Conservation (phyloP, 2,113 vertebrate species). For the Baryphthengus martii region DNA sequence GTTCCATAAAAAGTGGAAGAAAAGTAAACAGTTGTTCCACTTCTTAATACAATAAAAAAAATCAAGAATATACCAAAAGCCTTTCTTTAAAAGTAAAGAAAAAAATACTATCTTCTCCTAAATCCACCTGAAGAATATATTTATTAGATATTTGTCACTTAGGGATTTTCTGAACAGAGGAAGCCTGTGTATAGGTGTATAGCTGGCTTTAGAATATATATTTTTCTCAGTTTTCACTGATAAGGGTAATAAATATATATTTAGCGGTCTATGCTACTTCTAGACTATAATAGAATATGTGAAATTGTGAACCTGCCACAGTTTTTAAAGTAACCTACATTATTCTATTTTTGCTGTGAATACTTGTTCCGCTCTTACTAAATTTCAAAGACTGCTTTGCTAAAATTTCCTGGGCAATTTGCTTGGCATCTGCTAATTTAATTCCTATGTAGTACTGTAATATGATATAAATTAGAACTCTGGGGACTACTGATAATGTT, state of each 20-base stretch:
- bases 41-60: neutral
- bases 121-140: neutral
- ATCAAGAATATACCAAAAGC: neutral
- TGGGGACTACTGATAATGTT: neutral
- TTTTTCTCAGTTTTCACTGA: neutral
- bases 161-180: neutral
- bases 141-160: neutral
- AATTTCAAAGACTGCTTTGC: neutral
- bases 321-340: neutral
- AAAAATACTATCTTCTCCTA: neutral
- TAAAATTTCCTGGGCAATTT: neutral
- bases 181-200: neutral
- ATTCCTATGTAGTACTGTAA: neutral
- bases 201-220: neutral
- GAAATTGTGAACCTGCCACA: neutral
- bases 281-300: neutral
- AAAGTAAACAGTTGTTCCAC: neutral
- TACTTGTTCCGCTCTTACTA: neutral
- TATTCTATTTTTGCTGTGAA: neutral
- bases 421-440: constrained; percentile 12
- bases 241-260: neutral
- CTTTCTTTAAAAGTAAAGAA: neutral
- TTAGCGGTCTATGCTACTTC: neutral
- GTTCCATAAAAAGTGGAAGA: neutral
- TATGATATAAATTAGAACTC: constrained; percentile 39